Evolutionary conservation across 2,797 vertebrate genomes (phyloP).

Genomic region (Notamacropus eugenii): DNA sequence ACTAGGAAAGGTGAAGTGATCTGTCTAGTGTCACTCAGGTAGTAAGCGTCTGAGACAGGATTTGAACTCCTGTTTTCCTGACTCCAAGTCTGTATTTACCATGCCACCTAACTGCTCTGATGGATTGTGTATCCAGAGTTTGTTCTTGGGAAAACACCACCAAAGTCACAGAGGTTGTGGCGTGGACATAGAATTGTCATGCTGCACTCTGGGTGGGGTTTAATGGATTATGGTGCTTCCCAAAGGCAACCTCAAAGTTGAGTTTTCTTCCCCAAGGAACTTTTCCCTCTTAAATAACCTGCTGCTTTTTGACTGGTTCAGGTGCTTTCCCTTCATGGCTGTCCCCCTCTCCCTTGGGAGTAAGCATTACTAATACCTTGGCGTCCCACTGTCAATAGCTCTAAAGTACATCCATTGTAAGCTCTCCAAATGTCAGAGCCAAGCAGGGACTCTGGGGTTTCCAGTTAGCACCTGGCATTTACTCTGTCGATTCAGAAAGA

Average conservation of each 20-base stretch:
- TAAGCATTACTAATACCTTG: constrained; percentile 86
- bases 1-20: neutral
- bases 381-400: constrained; percentile 91
- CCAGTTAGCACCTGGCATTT: constrained; percentile 89
- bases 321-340: constrained; percentile 80
- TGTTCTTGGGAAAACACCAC: neutral
- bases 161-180: accelerated
- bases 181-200: neutral
- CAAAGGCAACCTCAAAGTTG: neutral
- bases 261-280: neutral
- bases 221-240: neutral
- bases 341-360: constrained; percentile 82
- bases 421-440: constrained; percentile 92
- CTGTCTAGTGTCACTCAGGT: neutral
- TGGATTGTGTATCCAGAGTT: accelerated
- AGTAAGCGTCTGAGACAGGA: neutral
- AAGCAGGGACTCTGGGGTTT: constrained; percentile 85
- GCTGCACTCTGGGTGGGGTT: neutral
- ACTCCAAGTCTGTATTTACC: accelerated
- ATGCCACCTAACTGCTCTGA: neutral
- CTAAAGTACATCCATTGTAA: constrained; percentile 89
- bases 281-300: neutral
- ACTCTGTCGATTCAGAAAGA: constrained; percentile 85
- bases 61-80: neutral
- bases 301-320: neutral